phyloP scores from a whole-genome alignment of 2,113 vertebrate species.

The Nipponia nippon region DNA sequence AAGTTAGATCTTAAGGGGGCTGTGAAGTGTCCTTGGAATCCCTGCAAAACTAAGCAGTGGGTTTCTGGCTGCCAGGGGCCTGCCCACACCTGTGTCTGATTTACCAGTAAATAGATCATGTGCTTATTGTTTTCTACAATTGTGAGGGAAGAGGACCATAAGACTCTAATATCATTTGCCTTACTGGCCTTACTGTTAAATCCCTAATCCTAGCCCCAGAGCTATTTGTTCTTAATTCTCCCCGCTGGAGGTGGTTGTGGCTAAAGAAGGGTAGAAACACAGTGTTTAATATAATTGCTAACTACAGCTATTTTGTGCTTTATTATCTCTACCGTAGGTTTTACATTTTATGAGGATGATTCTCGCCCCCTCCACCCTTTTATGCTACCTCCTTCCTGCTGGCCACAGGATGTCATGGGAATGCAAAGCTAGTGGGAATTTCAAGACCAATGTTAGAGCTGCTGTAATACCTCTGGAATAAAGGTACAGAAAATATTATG shows the following conservation, averaged over 20 bases:
- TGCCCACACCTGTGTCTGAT: not conserved
- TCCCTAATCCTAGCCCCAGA: not conserved
- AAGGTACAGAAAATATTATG: not conserved
- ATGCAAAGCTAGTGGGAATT: not conserved
- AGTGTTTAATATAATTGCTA: not conserved
- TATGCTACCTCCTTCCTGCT: not conserved
- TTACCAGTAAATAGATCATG: not conserved
- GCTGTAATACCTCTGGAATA: not conserved
- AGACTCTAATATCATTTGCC: not conserved
- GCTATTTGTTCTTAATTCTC: not conserved
- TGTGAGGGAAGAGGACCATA: not conserved
- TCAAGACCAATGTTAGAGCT: not conserved
- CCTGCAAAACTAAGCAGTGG: not conserved
- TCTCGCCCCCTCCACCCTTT: not conserved
- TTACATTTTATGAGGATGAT: not conserved
- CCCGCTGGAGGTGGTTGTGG: not conserved
- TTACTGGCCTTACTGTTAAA: not conserved
- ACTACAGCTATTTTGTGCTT: not conserved
- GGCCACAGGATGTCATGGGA: fast-evolving
- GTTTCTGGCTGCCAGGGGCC: not conserved
- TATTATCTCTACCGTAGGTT: not conserved
- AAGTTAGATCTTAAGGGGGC: not conserved
- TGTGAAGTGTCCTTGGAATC: not conserved
- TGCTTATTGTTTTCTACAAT: not conserved
- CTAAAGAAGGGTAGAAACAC: not conserved